Conservation (phyloP, 2,797 vertebrate species). For the Falco cherrug region DNA sequence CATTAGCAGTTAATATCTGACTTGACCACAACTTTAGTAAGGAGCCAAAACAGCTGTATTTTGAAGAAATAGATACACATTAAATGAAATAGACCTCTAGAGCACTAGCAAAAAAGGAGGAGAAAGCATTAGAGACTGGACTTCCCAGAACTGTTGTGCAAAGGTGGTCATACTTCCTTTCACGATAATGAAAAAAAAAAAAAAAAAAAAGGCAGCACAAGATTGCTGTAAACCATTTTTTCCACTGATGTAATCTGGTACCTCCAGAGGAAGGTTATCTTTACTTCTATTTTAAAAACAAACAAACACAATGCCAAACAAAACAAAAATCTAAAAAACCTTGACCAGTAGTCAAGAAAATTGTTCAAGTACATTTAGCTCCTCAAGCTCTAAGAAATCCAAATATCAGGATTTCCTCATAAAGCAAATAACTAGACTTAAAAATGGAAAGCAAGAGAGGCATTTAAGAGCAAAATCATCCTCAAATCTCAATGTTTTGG, state of each 20-base stretch:
- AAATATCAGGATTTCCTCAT: neutral
- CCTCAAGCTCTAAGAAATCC: neutral
- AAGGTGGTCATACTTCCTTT: neutral
- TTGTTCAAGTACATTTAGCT: neutral
- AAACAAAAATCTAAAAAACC: neutral
- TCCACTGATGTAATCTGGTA: neutral
- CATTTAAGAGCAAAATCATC: neutral
- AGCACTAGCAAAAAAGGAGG: neutral
- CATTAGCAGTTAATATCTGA: neutral
- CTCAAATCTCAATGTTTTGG: neutral
- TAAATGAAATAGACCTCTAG: neutral
- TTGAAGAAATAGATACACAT: neutral
- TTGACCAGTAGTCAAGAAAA: neutral
- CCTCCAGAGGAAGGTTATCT: neutral
- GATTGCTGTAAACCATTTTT: neutral
- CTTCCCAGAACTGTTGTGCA: neutral
- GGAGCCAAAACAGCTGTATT: neutral
- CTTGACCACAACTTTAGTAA: neutral
- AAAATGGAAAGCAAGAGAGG: neutral
- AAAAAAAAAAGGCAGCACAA: neutral
- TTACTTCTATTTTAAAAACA: neutral
- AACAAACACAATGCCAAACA: neutral
- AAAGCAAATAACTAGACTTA: neutral
- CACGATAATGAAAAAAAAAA: neutral
- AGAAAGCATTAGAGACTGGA: neutral